Percentiles rank a stretch among this genome's conserved stretches.
phyloP scores from a whole-genome alignment of 2,888 invertebrate genomes.

The Eupithecia tripunctaria region DNA sequence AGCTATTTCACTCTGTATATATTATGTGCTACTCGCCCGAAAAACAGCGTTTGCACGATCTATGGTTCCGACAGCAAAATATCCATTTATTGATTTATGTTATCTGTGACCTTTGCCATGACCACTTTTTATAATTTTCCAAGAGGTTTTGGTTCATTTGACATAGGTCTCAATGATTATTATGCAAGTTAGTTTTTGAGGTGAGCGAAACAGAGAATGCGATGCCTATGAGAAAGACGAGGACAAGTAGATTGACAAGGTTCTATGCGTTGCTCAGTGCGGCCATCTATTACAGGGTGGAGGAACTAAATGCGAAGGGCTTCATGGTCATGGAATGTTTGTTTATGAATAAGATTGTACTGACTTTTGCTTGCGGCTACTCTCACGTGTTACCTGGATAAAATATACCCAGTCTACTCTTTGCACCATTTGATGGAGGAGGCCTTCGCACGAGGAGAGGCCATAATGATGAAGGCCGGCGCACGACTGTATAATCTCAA shows the following conservation, averaged over 20 bases:
- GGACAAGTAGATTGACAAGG: constrained; percentile 1
- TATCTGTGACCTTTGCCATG: neutral
- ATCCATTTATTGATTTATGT: neutral
- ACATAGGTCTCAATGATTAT: neutral
- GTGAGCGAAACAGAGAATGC: constrained; percentile 16
- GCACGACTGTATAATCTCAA: no score
- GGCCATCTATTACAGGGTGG: constrained; percentile 21
- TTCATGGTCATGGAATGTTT: neutral
- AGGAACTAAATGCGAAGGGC: no score
- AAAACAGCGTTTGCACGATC: constrained; percentile 27
- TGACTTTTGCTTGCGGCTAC: neutral
- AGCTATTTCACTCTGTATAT: neutral
- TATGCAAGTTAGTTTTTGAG: constrained; percentile 9
- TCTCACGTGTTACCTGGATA: no score
- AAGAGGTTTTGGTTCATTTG: neutral
- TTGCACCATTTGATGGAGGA: no score
- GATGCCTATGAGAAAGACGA: constrained; percentile 1
- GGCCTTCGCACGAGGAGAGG: no score
- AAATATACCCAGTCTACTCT: no score
- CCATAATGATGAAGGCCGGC: no score
- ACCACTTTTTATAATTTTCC: neutral
- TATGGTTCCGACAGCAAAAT: constrained; percentile 3
- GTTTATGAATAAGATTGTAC: neutral
- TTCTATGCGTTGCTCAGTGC: neutral
- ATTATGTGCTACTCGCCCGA: neutral